Conservation (phyloP, 2,797 vertebrate genomes). For the Odontamblyopus rebecca region DNA sequence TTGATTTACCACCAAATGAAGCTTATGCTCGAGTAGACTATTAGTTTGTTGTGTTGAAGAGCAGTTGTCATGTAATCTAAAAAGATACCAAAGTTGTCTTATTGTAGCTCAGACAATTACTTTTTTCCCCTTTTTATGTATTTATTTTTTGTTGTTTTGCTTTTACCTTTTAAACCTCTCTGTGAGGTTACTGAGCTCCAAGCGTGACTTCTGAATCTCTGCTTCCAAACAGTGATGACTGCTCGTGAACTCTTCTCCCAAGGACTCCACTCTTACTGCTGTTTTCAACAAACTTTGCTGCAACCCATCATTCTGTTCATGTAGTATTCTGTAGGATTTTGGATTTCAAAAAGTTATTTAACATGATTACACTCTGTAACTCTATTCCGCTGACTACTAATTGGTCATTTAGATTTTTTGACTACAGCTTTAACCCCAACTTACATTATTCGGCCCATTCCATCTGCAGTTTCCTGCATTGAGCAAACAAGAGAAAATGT, state of each 20-base stretch:
- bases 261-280: constrained; percentile 72
- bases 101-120: background rate
- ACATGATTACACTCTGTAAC: background rate
- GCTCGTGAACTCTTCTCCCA: constrained; percentile 77
- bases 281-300: constrained; percentile 73
- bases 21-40: constrained; percentile 68
- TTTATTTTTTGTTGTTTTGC: background rate
- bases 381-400: background rate
- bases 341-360: background rate
- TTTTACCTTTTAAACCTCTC: constrained; percentile 76
- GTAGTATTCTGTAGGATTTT: constrained; percentile 56
- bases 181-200: constrained; percentile 71
- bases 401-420: background rate
- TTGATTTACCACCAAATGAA: constrained; percentile 72
- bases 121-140: too few species aligned
- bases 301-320: constrained; percentile 74
- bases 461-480: constrained; percentile 64
- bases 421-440: constrained; percentile 30
- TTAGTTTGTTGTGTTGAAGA: constrained; percentile 75
- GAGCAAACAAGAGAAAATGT: constrained; percentile 17
- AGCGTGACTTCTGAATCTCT: constrained; percentile 75
- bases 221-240: constrained; percentile 73
- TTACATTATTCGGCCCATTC: constrained; percentile 72
- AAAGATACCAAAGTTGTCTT: background rate
- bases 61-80: constrained; percentile 74